Percentiles rank a stretch among this genome's conserved stretches.
Evolutionary conservation across 1,140 invertebrate species (phyloP).

Genomic region (Marisa cornuarietis): DNA sequence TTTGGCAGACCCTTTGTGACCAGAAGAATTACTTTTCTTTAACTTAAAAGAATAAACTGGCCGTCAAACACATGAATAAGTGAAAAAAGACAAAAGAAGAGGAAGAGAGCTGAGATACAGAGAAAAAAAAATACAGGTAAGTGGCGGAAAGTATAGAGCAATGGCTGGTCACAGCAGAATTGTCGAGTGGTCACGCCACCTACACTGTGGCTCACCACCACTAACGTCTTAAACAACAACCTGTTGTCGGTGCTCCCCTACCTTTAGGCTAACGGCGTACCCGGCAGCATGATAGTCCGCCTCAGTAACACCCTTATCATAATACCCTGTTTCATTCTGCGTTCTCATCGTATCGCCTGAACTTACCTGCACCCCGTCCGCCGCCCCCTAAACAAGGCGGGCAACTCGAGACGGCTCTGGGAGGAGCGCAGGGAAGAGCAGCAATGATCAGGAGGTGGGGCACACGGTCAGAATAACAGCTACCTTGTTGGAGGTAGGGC

Average conservation of each 20-base stretch:
- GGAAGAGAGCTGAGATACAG: background rate
- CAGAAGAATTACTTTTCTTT: background rate
- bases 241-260: background rate
- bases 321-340: background rate
- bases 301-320: background rate
- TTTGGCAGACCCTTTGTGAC: background rate
- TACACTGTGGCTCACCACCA: too few relatives aligned
- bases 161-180: background rate
- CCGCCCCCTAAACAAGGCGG: background rate
- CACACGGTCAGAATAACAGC: too few relatives aligned
- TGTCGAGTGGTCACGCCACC: background rate
- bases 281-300: background rate
- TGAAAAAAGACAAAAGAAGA: background rate
- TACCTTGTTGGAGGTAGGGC: too few relatives aligned
- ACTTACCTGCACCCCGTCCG: background rate
- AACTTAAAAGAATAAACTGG: background rate
- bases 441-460: too few relatives aligned
- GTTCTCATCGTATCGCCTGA: background rate
- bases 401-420: too few relatives aligned
- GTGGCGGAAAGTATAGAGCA: background rate
- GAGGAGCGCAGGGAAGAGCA: too few relatives aligned
- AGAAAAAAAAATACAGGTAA: background rate
- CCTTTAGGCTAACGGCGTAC: background rate
- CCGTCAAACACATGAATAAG: background rate
- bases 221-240: too few relatives aligned